Base-by-base conservation (phyloP, 2,113 vertebrate species). In the Dunckerocampus dactyliophorus region DNA sequence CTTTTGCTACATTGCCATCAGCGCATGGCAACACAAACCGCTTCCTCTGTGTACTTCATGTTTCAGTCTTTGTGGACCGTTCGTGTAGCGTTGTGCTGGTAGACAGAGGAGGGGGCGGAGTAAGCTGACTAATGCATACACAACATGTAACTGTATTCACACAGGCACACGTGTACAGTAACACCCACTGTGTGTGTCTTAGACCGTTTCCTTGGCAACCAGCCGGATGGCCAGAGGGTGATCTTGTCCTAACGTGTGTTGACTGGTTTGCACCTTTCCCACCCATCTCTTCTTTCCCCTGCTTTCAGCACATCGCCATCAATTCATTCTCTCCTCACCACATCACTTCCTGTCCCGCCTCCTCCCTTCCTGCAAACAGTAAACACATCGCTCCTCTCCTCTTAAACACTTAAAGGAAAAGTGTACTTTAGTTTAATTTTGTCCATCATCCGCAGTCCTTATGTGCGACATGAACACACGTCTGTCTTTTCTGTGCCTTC, bases 211-310 rank as follows among this genome's bases (percentile, higher is more conserved):
- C 51, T 2, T 17, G 51, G 51, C 24, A 31, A 31, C 24, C 15
- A 10, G n/a, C 51, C 51, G 15, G 51, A 31, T 11, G 52, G 52
- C 28, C 28, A 7, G 3, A 34, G 52, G 52, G 51, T 14, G 6
- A 5, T 31, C 16, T 17, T 16, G 51, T 37, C 52, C 17, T 16
- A 6, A 37, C 51, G 15, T 34, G 50, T 14, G 24, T 53, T 17
- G 50, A 28, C 28, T 11, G 52, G 47, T 54, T 42, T 62, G 59
- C 50, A 43, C 71, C 58, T 59, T 77, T 77, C 82, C 81, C 81
- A 80, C 72, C 79, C 76, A 81, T 83, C 81, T 82, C 67, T 46
- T 47, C 48, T 81, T 79, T 63, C 67, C 12, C 22, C 65, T 69
- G 77, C 64, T 48, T 53, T 53, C 15, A 11, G 28, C 21, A 51